Evolutionary conservation across 2,888 invertebrate genomes (phyloP).

Genomic region (Phaonia tiefii): DNA sequence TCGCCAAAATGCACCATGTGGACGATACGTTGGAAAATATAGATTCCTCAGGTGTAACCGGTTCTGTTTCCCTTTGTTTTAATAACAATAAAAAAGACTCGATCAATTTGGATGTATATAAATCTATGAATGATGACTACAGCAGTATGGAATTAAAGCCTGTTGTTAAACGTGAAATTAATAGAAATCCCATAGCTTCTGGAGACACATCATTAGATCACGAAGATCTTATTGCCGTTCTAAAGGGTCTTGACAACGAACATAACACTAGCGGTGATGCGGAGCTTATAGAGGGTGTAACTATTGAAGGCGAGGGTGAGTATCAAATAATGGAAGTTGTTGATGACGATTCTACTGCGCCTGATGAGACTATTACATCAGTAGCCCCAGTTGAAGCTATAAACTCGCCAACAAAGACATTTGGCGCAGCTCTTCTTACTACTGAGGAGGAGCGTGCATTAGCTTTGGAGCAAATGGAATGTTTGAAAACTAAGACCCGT

Average conservation of each 20-base stretch:
- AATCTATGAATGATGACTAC: conserved; percentile 20
- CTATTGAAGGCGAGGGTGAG: conserved; percentile 78
- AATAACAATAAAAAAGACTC: not conserved
- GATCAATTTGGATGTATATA: not conserved
- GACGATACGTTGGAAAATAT: conserved; percentile 48
- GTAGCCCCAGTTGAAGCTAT: not conserved
- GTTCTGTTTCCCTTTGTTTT: conserved; percentile 20
- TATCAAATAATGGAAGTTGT: conserved; percentile 78
- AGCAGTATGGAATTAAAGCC: not conserved
- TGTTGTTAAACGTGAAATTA: conserved; percentile 16
- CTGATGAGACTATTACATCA: conserved; percentile 33
- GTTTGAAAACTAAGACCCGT: conserved; percentile 67
- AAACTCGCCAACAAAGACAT: conserved; percentile 37
- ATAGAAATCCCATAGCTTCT: conserved; percentile 40
- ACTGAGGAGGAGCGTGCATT: conserved; percentile 77
- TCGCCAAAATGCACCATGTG: conserved; percentile 76
- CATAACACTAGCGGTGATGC: conserved; percentile 29
- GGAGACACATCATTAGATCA: conserved; percentile 71
- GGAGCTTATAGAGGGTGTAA: conserved; percentile 74
- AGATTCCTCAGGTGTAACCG: not conserved
- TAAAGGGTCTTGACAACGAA: conserved; percentile 81
- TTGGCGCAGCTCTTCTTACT: conserved; percentile 40
- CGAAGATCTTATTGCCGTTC: conserved; percentile 81
- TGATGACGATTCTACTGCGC: conserved; percentile 70
- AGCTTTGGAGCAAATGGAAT: conserved; percentile 78